Conservation (phyloP, 2,888 invertebrate species). For the Cephus runcator region DNA sequence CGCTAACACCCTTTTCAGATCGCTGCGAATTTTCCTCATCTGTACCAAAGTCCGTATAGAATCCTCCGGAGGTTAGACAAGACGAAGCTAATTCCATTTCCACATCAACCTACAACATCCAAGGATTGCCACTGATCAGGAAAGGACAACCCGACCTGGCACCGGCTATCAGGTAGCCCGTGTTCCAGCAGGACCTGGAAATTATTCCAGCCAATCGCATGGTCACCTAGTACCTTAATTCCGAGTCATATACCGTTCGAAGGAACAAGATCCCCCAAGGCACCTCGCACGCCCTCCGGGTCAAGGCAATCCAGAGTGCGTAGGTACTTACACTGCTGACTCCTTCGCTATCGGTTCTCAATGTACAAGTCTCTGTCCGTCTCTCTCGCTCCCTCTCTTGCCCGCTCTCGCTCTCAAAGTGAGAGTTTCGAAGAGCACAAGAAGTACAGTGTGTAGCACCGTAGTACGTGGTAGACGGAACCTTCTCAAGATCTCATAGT, state of each 20-base stretch:
- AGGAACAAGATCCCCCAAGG: constrained; percentile 22
- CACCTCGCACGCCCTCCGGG: constrained; percentile 50
- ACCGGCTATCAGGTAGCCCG: no score
- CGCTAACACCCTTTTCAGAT: constrained; percentile 33
- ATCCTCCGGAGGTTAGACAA: no score
- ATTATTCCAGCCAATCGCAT: constrained; percentile 36
- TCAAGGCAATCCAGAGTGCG: constrained; percentile 49
- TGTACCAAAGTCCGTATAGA: neutral
- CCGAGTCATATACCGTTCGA: constrained; percentile 30
- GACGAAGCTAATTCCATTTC: no score
- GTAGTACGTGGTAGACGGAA: neutral
- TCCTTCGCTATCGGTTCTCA: neutral
- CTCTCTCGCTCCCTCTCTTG: neutral
- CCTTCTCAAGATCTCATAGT: neutral
- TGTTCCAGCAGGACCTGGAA: constrained; percentile 5
- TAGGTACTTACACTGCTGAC: constrained; percentile 3
- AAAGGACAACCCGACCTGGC: no score
- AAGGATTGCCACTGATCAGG: no score
- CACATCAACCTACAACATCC: no score
- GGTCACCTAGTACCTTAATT: constrained; percentile 49
- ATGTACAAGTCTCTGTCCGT: neutral
- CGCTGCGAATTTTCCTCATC: neutral
- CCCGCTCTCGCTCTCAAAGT: neutral
- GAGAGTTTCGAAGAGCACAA: neutral
- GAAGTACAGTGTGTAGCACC: neutral